Evolutionary conservation across 2,888 invertebrate genomes (phyloP).

Genomic region (Eupeodes luniger): DNA sequence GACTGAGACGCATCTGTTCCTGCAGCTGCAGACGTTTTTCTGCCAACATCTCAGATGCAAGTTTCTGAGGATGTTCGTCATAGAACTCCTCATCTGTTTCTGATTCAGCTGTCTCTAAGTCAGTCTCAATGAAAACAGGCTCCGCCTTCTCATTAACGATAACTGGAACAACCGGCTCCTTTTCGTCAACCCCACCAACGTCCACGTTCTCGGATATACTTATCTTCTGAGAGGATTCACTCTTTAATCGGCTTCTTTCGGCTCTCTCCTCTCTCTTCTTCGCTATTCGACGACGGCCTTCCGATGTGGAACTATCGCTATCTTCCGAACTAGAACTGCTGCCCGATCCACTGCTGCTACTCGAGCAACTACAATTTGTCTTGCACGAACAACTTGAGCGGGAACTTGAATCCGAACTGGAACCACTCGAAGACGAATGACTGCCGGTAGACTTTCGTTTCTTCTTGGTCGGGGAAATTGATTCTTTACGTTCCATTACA

Average conservation of each 20-base stretch:
- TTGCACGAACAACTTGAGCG: slow-evolving; percentile 93
- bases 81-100: slow-evolving; percentile 95
- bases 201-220: slow-evolving; percentile 85
- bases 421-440: slow-evolving; percentile 89
- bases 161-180: slow-evolving; percentile 84
- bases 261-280: slow-evolving; percentile 84
- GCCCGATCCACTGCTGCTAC: slow-evolving; percentile 87
- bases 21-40: slow-evolving; percentile 90
- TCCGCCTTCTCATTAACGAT: slow-evolving; percentile 83
- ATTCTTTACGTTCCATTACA: slow-evolving; percentile 71
- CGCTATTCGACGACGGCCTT: slow-evolving; percentile 83
- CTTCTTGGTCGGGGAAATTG: slow-evolving; percentile 81
- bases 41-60: slow-evolving; percentile 89
- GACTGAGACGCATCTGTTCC: slow-evolving; percentile 87
- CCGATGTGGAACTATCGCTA: slow-evolving; percentile 84
- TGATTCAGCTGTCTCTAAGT: slow-evolving; percentile 93
- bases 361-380: slow-evolving; percentile 92
- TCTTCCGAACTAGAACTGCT: slow-evolving; percentile 87
- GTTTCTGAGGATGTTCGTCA: slow-evolving; percentile 91
- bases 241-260: slow-evolving; percentile 83
- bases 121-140: slow-evolving; percentile 90
- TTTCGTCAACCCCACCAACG: slow-evolving; percentile 84
- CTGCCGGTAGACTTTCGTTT: slow-evolving; percentile 79
- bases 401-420: slow-evolving; percentile 90
- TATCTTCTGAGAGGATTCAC: slow-evolving; percentile 77